phyloP scores from a whole-genome alignment of 2,113 vertebrate species.

The Australoheros scitulus region DNA sequence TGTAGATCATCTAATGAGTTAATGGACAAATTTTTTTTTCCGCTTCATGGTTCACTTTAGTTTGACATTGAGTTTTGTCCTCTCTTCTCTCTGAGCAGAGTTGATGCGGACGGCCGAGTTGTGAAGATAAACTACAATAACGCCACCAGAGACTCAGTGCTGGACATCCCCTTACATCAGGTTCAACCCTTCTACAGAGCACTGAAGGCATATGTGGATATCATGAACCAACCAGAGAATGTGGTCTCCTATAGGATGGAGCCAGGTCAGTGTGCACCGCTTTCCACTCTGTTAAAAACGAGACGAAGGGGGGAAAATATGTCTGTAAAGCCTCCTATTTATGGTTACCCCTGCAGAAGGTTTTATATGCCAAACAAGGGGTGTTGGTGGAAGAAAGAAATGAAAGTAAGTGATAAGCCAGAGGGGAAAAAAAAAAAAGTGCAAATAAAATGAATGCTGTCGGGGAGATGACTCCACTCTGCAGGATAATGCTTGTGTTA shows the following conservation, averaged over 20 bases:
- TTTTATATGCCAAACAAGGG: not conserved
- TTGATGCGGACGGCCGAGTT: constrained; percentile 81
- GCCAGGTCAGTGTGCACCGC: constrained; percentile 82
- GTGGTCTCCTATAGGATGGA: constrained; percentile 88
- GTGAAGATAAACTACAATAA: constrained; percentile 91
- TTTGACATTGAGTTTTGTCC: not conserved
- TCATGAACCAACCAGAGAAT: constrained; percentile 85
- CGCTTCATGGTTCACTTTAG: not conserved
- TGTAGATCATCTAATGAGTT: not conserved
- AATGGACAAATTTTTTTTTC: not conserved
- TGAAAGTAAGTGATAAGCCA: not conserved
- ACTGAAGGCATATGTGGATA: constrained; percentile 84
- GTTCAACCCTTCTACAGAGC: constrained; percentile 91
- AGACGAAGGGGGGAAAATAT: not conserved
- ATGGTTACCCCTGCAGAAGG: not conserved
- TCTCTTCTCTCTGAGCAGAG: constrained; percentile 67
- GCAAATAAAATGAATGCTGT: not conserved
- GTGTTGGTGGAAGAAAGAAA: not conserved
- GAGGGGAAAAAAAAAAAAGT: not conserved
- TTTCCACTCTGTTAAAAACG: not conserved
- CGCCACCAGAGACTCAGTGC: constrained; percentile 89
- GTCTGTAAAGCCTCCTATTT: rapidly evolving
- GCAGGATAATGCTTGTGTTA: not conserved
- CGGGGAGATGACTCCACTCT: not conserved
- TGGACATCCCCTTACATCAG: constrained; percentile 86